Conservation (phyloP, 2,113 vertebrate species). For the Crotalus helleri region DNA sequence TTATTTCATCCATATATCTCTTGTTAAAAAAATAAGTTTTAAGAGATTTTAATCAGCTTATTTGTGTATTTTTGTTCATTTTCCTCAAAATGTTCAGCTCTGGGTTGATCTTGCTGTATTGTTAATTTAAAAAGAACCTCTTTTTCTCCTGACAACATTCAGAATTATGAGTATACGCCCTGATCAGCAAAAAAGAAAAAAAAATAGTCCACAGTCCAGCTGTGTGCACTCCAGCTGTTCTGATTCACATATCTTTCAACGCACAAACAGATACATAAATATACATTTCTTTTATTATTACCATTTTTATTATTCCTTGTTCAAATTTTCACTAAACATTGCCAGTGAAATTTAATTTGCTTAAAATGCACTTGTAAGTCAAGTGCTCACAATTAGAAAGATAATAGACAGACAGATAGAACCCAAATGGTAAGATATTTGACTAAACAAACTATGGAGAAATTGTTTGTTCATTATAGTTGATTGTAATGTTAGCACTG, state of each 20-base stretch:
- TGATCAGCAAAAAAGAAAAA: background rate
- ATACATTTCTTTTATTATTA: fast-evolving
- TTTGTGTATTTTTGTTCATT: background rate
- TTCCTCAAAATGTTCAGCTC: background rate
- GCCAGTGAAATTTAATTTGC: background rate
- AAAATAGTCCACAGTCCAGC: constrained; percentile 26
- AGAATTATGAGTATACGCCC: background rate
- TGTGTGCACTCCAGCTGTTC: constrained; percentile 40
- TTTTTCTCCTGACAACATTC: background rate
- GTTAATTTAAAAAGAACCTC: constrained; percentile 22
- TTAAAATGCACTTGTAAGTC: background rate
- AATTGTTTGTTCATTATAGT: background rate
- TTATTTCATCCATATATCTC: constrained; percentile 35
- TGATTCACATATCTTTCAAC: background rate
- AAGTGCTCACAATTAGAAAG: fast-evolving
- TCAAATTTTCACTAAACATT: background rate
- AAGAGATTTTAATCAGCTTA: constrained; percentile 30
- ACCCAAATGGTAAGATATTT: fast-evolving
- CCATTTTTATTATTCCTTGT: fast-evolving
- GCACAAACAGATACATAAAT: background rate
- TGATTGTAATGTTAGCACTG: background rate
- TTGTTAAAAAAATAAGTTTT: constrained; percentile 44
- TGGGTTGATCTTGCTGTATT: background rate
- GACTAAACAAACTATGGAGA: fast-evolving
- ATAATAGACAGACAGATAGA: background rate